Evolutionary conservation across 2,113 vertebrate species (phyloP), one percentile per base, ranked within the genome.

Genomic region (Neogale vison): DNA sequence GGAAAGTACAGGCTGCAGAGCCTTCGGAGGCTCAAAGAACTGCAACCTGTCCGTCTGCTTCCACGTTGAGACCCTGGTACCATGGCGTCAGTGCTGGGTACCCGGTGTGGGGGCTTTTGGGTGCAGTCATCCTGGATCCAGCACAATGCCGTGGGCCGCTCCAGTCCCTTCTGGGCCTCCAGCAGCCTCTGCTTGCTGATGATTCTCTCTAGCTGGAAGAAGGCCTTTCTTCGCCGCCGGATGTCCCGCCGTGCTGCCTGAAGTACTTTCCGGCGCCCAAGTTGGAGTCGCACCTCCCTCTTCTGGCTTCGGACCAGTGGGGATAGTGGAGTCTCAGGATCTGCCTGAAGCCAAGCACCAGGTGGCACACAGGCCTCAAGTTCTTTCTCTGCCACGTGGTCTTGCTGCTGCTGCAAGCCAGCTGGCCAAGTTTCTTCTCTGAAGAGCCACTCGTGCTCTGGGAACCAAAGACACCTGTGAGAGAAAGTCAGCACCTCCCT

Each of bases 401-500:
- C 98, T 42, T 98, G 94, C 52, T 76, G 88, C 31, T 98, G 98
- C 72, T 98, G 99, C 15, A 97, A 97, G 57, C 98, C 85, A 89
- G 97, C 96, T 85, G 99, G 98, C n/a, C 96, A 98, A 91, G 98
- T 98, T 81, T 99, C 99, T 98, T 99, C 99, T 97, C 98, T 98
- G 63, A 99, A 93, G 95, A 99, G 99, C 99, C 99, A 99, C 98
- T 99, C 99, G 92, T 99, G 98, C 97, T 99, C 99, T 99, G 98
- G 86, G 96, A 98, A 98, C 26, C 97, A 97, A 98, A 71, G 88
- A 97, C 29, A 36, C 39, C 93, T 88, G 0, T 71, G 89, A 96
- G 93, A 97, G 18, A 95, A 97, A 55, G n/a, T 88, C 90, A 98
- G 79, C 23, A 45, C 74, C 23, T 55, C 31, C 24, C 47, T 94